Evolutionary conservation across 2,797 vertebrate genomes (phyloP), one percentile per base, ranked within the genome.

Genomic region (Nyctibius grandis): DNA sequence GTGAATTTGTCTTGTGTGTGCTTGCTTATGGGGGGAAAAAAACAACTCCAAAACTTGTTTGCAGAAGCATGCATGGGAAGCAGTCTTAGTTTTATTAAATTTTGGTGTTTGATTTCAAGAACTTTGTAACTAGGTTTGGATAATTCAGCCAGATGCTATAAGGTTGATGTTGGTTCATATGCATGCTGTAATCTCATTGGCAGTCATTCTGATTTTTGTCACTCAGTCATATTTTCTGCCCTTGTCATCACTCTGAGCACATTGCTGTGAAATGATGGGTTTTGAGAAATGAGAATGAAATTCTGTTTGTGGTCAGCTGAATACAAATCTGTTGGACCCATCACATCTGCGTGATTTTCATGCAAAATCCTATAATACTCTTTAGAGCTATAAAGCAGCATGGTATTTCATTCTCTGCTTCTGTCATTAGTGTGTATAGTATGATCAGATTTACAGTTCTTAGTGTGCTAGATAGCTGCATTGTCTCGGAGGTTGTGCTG

Each of bases 151-250:
- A 79, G 68, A 40, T 45, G 34, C 61, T 38, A 2, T 53, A 75
- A 0, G 4, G 31, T 15, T 85, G 65, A 19, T 67, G 14, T 40
- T 75, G 59, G 38, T 68, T 91, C 9, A 3, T 70, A 13, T 75
- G 56, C 73, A 53, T 70, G 13, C 74, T 85, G 59, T 67, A 38
- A 79, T 79, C 67, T 86, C 70, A 88, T 48, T 86, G 78, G 78
- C 72, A 94, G 69, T 56, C 85, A 18, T 80, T 72, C 81, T 51
- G 64, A 67, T 87, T 94, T 95, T 94, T 93, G 80, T 91, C 89
- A 54, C 74, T 73, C 42, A 12, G 36, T 88, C 42, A 2, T 83
- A 40, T 69, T 91, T 93, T 93, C 92, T 92, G 81, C 60, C 72
- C 86, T 45, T 91, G 86, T 93, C 95, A 91, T 92, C 85, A 40